Evolutionary conservation across 2,113 vertebrate species (phyloP), one percentile per base, ranked within the genome.

Genomic region (Antennarius striatus): DNA sequence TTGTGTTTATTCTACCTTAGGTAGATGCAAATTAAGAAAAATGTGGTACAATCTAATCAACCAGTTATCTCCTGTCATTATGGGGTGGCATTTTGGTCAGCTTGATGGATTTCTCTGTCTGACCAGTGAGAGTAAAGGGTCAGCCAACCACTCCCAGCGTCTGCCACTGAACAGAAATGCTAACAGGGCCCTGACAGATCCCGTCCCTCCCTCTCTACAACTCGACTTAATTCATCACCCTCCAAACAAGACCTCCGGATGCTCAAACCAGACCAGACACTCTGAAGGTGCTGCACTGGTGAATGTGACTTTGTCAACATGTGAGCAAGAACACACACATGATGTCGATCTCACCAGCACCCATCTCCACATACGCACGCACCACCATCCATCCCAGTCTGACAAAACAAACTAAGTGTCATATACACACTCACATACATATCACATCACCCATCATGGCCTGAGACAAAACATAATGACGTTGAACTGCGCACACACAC

Each of bases 141-240:
- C 86, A 89, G 51, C 39, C 67, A 58, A 58, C 56, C 61, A 64
- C 88, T 84, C 73, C 79, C 71, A 65, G 63, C 0, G 64, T 80
- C 84, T 81, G 82, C 68, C 68, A 71, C 67, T 56, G 79, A 82
- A 88, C 75, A 84, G 73, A 85, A 84, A 89, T 59, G 79, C 83
- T 89, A 89, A 89, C 86, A 84, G 86, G 82, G 58, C 39, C 65
- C 4, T 86, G 87, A 91, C 85, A 88, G 79, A 84, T 74, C 61
- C 69, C 10, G 47, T 73, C 76, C 71, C 85, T 72, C 82, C 84
- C 71, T 68, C 63, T 56, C 57, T 40, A 77, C 42, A 53, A 71
- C 80, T 69, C 17, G 2, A 32, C 81, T 83, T 81, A 87, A 91
- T 90, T 85, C 85, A 87, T 89, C 83, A 87, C 50, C 67, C 58